Evolutionary conservation across 2,113 vertebrate species (phyloP).

Genomic region (Leuciscus idus): DNA sequence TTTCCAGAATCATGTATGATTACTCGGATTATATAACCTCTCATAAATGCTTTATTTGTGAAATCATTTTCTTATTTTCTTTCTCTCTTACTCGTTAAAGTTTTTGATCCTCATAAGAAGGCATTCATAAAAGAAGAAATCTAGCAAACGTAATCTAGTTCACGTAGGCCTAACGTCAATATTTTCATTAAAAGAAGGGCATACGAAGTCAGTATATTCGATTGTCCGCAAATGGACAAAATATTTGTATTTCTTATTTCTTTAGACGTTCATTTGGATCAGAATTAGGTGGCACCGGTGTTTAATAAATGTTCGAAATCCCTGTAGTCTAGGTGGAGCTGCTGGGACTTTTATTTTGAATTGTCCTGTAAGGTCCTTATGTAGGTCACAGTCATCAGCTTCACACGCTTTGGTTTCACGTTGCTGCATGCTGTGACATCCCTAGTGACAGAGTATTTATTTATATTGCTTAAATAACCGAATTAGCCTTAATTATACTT

Average conservation of each 20-base stretch:
- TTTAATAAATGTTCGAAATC: background rate
- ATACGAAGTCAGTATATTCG: background rate
- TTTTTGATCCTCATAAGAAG: too few relatives aligned
- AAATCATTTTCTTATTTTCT: too few relatives aligned
- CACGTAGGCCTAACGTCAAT: background rate
- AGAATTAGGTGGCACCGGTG: background rate
- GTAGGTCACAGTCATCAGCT: slow-evolving; percentile 2
- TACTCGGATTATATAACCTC: too few relatives aligned
- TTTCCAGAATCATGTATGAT: too few relatives aligned
- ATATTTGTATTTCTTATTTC: background rate
- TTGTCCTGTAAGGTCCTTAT: background rate
- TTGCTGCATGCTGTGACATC: background rate
- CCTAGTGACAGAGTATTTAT: background rate
- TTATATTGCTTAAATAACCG: background rate
- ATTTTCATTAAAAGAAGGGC: background rate
- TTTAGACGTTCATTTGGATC: too few relatives aligned
- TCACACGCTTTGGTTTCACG: slow-evolving; percentile 17
- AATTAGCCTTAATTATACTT: background rate
- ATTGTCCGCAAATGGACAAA: background rate
- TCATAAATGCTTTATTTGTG: too few relatives aligned
- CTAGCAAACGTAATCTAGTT: too few relatives aligned
- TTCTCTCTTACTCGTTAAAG: too few relatives aligned
- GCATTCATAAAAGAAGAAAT: too few relatives aligned
- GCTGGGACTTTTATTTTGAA: slow-evolving; percentile 1
- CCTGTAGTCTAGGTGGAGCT: too few relatives aligned